Percentiles rank a stretch among this genome's conserved stretches.
Conservation (phyloP, 2,797 vertebrate species). For the Meda fulgida region DNA sequence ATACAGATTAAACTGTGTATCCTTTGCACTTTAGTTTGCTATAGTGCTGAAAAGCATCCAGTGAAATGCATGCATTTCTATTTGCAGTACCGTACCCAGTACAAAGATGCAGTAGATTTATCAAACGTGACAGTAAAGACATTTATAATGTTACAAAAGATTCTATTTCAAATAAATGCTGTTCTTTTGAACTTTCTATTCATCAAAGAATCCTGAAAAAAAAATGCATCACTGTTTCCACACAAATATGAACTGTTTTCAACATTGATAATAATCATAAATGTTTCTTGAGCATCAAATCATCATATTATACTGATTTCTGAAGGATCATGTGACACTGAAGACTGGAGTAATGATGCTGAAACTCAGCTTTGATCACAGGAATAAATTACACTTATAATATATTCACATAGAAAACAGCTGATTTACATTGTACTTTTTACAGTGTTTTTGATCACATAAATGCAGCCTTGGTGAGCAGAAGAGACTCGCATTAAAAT, state of each 20-base stretch:
- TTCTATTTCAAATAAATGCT: background rate
- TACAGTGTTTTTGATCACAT: background rate
- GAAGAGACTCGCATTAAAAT: background rate
- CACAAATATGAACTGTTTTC: background rate
- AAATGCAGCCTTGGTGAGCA: background rate
- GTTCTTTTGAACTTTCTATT: background rate
- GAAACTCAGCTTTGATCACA: background rate
- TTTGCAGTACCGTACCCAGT: background rate
- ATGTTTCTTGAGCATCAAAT: too few species aligned
- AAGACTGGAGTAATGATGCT: too few species aligned
- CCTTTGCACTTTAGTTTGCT: too few species aligned
- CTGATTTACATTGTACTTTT: background rate
- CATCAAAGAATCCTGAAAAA: background rate
- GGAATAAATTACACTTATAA: background rate
- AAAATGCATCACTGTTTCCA: background rate
- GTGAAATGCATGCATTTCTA: background rate
- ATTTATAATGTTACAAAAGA: too few species aligned
- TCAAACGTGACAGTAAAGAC: background rate
- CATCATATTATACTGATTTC: too few species aligned
- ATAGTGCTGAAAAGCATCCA: too few species aligned
- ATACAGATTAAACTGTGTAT: background rate
- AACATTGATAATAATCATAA: background rate
- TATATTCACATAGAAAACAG: background rate
- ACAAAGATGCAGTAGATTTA: background rate
- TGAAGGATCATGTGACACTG: too few species aligned